Base-by-base conservation (phyloP, 2,888 invertebrate genomes). In the Abrostola tripartita region DNA sequence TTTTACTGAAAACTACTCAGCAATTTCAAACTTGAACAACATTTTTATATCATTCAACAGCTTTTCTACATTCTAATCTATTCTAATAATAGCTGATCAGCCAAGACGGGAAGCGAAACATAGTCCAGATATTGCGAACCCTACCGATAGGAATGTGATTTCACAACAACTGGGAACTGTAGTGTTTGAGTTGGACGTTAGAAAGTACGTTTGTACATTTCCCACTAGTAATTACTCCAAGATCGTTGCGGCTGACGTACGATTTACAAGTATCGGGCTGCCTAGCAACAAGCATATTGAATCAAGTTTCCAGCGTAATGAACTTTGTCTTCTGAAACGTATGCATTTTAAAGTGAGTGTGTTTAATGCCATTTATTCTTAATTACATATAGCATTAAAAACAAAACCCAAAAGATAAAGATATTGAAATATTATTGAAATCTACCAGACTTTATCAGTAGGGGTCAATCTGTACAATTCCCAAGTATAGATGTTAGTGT, bases 181-280 rank as follows among this genome's bases (percentile, higher is more conserved):
- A 68, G 37, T 83, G 78, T 86, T 85, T 86, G 81, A 79, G 57
- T 78, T 79, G 65, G 70, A 78, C 71, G 75, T 85, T 85, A 81
- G 81, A 77, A 79, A 76, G 79, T 73, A 61, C 65, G 59, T 68
- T 62, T 61, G 52, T 52, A 24, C 47, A 37, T 57, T 44, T 44
- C 64, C 73, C 69, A 72, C 67, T 62, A 77, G 79, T 81, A 83
- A 85, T 85, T 84, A 81, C 78, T 81, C 59, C 73, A 74, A 67
- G 74, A 68, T 64, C 56, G 49, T 58, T 69, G 67, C 55, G 50
- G 41, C 60, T 71, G 61, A 66, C 52, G 37, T 68, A 56, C 41
- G 50, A 65, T 58, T 61, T 73, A 64, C 50, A 58, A 4, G 40
- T 41, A 61, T 62, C 54, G 35, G 35, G 68, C 71, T 68, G 47